phyloP scores from a whole-genome alignment of 2,113 vertebrate genomes.

The Lampris megalopsis region DNA sequence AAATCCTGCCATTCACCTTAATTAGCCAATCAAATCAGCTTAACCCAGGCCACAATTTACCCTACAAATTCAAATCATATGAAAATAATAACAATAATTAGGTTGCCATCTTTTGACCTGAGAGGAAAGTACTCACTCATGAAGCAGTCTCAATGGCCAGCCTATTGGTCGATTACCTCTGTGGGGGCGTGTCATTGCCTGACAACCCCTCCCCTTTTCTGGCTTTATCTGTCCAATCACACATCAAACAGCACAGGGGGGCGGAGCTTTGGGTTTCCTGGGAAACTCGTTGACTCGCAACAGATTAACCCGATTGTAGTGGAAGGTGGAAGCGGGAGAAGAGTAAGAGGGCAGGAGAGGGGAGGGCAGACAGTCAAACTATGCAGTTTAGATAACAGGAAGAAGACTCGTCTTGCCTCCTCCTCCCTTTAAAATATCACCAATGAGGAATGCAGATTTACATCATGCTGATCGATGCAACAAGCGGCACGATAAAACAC shows the following conservation, averaged over 20 bases:
- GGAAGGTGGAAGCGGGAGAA: constrained; percentile 15
- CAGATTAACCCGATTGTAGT: constrained; percentile 28
- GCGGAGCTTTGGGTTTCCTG: constrained; percentile 30
- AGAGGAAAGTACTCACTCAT: constrained; percentile 15
- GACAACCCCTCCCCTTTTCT: constrained; percentile 35
- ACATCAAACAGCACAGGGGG: constrained; percentile 58
- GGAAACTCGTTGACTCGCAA: constrained; percentile 11
- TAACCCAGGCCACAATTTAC: neutral
- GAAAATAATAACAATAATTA: neutral
- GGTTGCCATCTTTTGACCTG: neutral
- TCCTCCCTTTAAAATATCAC: constrained; percentile 17
- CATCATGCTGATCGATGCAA: neutral
- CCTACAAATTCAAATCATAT: neutral
- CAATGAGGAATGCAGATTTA: constrained; percentile 38
- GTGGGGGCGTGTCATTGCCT: neutral
- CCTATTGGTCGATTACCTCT: neutral
- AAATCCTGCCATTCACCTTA: constrained; percentile 51
- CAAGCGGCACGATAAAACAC: neutral
- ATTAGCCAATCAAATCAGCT: constrained; percentile 34
- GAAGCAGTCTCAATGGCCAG: constrained; percentile 2
- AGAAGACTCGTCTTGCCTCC: constrained; percentile 59
- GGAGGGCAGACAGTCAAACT: constrained; percentile 70
- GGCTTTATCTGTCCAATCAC: constrained; percentile 53
- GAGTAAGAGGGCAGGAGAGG: constrained; percentile 24
- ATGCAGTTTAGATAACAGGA: constrained; percentile 79